A percentile compares a stretch with the other conserved stretches of the same genome.
Conservation (phyloP, 1,140 invertebrate genomes). For the Ceratosolen fusciceps region DNA sequence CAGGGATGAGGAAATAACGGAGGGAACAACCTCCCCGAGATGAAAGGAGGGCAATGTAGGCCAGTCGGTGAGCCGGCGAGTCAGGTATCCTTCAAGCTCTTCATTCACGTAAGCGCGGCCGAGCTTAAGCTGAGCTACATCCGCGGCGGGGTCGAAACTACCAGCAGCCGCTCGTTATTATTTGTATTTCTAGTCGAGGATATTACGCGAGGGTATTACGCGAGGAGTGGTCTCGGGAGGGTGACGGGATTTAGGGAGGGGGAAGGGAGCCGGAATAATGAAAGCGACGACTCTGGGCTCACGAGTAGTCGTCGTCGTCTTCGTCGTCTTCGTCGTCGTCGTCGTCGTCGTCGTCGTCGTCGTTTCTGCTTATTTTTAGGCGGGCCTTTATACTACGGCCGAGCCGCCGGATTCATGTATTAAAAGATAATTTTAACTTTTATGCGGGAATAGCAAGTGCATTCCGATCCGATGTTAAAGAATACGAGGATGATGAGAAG, state of each 20-base stretch:
- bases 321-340: conserved; percentile 14
- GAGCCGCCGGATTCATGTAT: conserved; percentile 12
- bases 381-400: conserved; percentile 2
- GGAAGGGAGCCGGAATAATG: no score
- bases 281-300: no score
- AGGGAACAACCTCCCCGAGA: no score
- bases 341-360: conserved; percentile 7
- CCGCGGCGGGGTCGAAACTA: conserved; percentile 34
- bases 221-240: neutral
- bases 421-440: conserved; percentile 45
- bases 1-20: no score
- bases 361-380: conserved; percentile 23
- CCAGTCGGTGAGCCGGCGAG: no score
- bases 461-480: conserved; percentile 33
- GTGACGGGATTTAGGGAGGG: no score
- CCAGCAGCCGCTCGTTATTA: conserved; percentile 17
- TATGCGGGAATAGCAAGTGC: conserved; percentile 27
- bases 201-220: conserved; percentile 12
- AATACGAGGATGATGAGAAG: conserved; percentile 17
- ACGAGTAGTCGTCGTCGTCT: neutral
- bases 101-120: conserved; percentile 17
- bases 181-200: conserved; percentile 26
- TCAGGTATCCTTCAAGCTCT: neutral
- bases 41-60: neutral
- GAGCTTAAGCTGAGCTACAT: neutral